A percentile compares a stretch with the other conserved stretches of the same genome.
Conservation (phyloP, 2,888 invertebrate genomes). For the Malthinus seriepunctatus region DNA sequence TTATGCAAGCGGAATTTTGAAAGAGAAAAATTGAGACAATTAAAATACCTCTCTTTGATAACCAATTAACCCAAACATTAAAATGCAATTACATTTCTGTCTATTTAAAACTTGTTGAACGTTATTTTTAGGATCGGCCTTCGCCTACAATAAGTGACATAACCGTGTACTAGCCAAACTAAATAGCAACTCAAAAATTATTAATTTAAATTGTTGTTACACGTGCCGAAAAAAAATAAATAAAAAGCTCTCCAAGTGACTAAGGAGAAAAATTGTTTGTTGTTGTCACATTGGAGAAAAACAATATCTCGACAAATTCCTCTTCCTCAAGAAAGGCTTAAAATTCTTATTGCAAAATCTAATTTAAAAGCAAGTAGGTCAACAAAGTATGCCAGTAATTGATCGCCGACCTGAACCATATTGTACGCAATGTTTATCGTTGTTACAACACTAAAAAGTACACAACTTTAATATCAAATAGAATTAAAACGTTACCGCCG, state of each 20-base stretch:
- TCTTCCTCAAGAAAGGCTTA: neutral
- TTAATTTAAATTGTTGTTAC: too few relatives aligned
- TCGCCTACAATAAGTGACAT: constrained; percentile 30
- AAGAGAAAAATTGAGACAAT: too few relatives aligned
- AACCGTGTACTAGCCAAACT: constrained; percentile 19
- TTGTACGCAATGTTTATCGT: constrained; percentile 37
- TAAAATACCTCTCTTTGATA: too few relatives aligned
- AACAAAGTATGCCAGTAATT: constrained; percentile 45
- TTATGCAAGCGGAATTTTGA: too few relatives aligned
- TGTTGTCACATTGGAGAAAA: too few relatives aligned
- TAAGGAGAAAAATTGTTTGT: too few relatives aligned
- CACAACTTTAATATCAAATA: constrained; percentile 13
- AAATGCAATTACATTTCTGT: constrained; percentile 3
- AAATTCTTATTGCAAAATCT: constrained; percentile 4
- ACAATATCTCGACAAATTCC: too few relatives aligned
- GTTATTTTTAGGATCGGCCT: constrained; percentile 24
- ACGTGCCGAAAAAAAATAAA: too few relatives aligned
- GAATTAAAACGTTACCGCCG: neutral
- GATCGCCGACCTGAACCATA: constrained; percentile 40
- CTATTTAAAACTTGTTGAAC: constrained; percentile 18
- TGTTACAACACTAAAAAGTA: constrained; percentile 23
- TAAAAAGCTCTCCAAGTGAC: too few relatives aligned
- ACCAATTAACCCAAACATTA: constrained; percentile 1
- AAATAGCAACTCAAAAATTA: constrained; percentile 21
- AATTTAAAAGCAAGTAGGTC: constrained; percentile 35